Evolutionary conservation across 2,797 vertebrate species (phyloP).

Genomic region (Thamnophis elegans): DNA sequence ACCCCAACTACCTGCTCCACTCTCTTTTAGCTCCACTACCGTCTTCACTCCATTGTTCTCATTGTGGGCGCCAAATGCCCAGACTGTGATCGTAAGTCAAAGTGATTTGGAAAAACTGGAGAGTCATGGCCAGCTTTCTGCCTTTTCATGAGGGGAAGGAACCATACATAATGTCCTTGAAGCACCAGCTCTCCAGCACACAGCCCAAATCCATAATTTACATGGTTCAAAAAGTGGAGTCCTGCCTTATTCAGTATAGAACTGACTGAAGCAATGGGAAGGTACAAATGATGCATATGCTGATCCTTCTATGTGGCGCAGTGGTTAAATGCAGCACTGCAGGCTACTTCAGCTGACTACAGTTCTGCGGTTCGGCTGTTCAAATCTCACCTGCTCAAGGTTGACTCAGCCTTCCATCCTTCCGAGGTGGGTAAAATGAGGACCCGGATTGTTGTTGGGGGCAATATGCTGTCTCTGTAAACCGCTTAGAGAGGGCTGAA

Average conservation of each 20-base stretch:
- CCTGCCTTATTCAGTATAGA: neutral
- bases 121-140: neutral
- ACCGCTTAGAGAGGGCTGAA: too few relatives aligned
- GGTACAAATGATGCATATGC: neutral
- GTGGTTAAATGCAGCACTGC: too few relatives aligned
- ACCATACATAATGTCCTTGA: neutral
- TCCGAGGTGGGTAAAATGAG: too few relatives aligned
- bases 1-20: neutral
- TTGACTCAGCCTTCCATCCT: too few relatives aligned
- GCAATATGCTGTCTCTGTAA: too few relatives aligned
- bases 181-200: neutral
- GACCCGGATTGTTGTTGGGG: too few relatives aligned
- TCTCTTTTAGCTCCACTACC: neutral
- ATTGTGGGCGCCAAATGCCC: neutral
- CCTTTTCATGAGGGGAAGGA: neutral
- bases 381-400: too few relatives aligned
- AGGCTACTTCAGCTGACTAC: too few relatives aligned
- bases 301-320: neutral
- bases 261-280: neutral
- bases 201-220: neutral
- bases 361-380: too few relatives aligned
- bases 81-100: neutral
- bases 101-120: neutral
- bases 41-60: neutral
- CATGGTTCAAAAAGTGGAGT: neutral